Percentiles rank a stretch among this genome's conserved stretches.
Conservation (phyloP, 2,113 vertebrate species). For the Plecotus auritus region DNA sequence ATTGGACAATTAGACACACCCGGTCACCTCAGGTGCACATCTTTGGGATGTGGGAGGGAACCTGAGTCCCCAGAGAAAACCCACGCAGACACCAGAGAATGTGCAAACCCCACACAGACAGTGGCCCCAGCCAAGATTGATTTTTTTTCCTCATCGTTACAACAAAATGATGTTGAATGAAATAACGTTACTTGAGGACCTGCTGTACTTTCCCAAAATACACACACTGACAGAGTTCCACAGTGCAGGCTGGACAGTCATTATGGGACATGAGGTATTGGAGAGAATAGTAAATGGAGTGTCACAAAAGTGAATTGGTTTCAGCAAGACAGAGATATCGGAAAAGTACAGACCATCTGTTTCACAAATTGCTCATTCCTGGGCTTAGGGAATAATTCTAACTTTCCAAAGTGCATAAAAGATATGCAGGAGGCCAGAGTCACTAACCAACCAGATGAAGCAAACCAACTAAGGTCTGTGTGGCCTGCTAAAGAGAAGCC, state of each 20-base stretch:
- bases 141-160: background rate
- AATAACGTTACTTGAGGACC: background rate
- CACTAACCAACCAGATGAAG: background rate
- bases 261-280: background rate
- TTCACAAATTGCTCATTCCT: slow-evolving; percentile 4
- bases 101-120: background rate
- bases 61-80: background rate
- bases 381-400: background rate
- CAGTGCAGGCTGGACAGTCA: background rate
- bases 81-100: background rate
- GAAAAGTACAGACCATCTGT: background rate
- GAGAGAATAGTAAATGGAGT: background rate
- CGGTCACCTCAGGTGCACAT: background rate
- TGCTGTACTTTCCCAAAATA: background rate
- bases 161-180: background rate
- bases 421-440: background rate
- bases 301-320: background rate
- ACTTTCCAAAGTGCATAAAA: background rate
- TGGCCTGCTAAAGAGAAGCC: background rate
- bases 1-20: background rate
- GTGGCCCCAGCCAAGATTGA: background rate
- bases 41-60: background rate
- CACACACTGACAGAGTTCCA: background rate
- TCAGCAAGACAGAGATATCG: background rate
- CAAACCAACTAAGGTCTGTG: background rate